Base-by-base conservation (phyloP, 64 coral and sea anemone genomes). In the Orbicella faveolata region DNA sequence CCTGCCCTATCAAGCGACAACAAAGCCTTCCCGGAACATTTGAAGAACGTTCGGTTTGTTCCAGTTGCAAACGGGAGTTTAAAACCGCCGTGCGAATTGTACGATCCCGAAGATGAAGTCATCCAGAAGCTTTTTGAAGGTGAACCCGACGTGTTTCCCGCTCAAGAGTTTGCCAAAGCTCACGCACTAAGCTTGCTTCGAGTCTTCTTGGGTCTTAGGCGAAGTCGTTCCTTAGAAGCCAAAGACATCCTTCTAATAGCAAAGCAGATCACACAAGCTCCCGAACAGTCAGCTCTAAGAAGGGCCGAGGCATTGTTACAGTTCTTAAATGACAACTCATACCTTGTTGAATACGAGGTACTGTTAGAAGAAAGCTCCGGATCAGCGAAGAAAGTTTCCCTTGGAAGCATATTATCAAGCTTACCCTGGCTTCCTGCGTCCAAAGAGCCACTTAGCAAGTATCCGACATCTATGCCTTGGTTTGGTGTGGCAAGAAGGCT, bases 61-160 rank as follows among this genome's bases (percentile, higher is more conserved):
- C 93, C 96, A 19, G 88, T 95, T 33, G 36, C 87, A 63, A 90
- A 95, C 72, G 90, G 93, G 57, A 88, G 76, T 57, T 72, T 94
- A n/a, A 92, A 95, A 82, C 69, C 90, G 16, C 96, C 96, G 9
- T 83, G 61, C 69, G 88, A 98, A 35, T 78, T 98, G 10, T 98
- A 94, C 53, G 96, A 98, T 74, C 96, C 96, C 9, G 93, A 92
- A 15, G 96, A 98, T 59, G 90, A 92, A 12, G 82, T 90, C 34
- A 77, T 98, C 12, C 90, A 95, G 23, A 85, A 95, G 14, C 73
- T 98, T 0, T 93, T 98, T 75, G 88, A 95, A 57, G 93, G 93
- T 3, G 96, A 98, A 79, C 4, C 88, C 1, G 55, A 91, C 10
- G 88, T 86, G 61, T 98, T 98, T 88, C 96, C 96, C 35, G 73